A percentile compares a stretch with the other conserved stretches of the same genome.
Evolutionary conservation across 1,140 invertebrate genomes (phyloP).

Genomic region (Schlechtendalia chinensis): DNA sequence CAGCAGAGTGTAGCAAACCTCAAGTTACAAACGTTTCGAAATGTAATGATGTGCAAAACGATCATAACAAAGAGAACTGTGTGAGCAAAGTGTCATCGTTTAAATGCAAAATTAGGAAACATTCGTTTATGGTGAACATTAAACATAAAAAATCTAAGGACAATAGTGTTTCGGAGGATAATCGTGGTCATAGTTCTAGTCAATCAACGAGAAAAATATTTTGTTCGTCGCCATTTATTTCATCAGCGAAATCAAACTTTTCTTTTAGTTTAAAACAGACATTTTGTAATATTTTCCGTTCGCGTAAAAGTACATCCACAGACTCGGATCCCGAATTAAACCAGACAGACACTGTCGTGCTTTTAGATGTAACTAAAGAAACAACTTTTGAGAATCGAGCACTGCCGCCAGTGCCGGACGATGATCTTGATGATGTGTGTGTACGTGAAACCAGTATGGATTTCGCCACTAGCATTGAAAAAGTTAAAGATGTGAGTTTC

Average conservation of each 20-base stretch:
- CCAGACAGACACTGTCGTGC: slow-evolving; percentile 51
- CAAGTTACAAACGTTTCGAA: slow-evolving; percentile 64
- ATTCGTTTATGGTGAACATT: slow-evolving; percentile 24
- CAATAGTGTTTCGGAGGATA: slow-evolving; percentile 8
- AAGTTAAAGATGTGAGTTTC: slow-evolving; percentile 85
- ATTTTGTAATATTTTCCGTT: slow-evolving; percentile 79
- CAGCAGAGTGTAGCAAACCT: slow-evolving; percentile 23
- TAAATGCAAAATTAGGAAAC: slow-evolving; percentile 45
- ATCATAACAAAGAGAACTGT: slow-evolving; percentile 65
- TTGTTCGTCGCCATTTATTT: slow-evolving; percentile 31
- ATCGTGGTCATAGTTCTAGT: slow-evolving; percentile 2
- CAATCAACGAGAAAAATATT: slow-evolving; percentile 13
- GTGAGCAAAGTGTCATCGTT: slow-evolving; percentile 52
- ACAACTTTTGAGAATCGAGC: slow-evolving; percentile 68
- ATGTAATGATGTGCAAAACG: slow-evolving; percentile 65
- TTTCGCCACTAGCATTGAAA: slow-evolving; percentile 87
- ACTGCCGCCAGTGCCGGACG: slow-evolving; percentile 71
- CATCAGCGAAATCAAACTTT: slow-evolving; percentile 58
- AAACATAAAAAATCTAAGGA: slow-evolving; percentile 39
- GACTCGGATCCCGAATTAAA: slow-evolving; percentile 58
- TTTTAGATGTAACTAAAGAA: slow-evolving; percentile 52
- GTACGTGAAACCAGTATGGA: slow-evolving; percentile 65
- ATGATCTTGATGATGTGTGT: background rate
- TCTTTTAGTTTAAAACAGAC: slow-evolving; percentile 78
- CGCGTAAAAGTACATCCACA: slow-evolving; percentile 59